Evolutionary conservation across 2,888 invertebrate species (phyloP).

Genomic region (Mythimna vitellina): DNA sequence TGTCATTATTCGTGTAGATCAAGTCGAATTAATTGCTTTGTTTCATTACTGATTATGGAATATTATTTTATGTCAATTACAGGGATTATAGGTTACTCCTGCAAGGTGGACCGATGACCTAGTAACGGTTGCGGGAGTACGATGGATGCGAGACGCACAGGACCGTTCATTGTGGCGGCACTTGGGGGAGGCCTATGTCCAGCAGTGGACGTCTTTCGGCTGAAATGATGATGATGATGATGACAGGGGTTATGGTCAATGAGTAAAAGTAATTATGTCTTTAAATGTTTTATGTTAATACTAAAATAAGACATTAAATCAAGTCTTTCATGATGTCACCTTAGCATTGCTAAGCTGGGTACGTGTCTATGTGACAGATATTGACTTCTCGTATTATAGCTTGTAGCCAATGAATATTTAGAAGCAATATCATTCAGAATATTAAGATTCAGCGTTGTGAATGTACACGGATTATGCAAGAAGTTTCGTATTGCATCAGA

Average conservation of each 20-base stretch:
- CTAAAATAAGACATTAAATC: background rate
- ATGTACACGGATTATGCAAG: background rate
- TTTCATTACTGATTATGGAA: background rate
- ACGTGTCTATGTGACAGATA: conserved; percentile 14
- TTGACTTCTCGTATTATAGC: conserved; percentile 16
- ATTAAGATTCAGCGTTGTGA: conserved; percentile 24
- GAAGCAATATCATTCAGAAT: conserved; percentile 27
- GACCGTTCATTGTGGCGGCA: no score
- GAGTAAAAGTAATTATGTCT: background rate
- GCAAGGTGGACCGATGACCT: no score
- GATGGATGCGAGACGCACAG: no score
- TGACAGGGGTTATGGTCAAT: background rate
- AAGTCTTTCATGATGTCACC: conserved; percentile 8
- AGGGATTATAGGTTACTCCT: no score
- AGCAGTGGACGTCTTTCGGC: no score
- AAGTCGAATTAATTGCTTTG: no score
- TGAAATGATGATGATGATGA: no score
- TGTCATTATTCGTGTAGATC: no score
- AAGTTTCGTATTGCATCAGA: conserved; percentile 1
- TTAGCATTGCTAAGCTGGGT: background rate
- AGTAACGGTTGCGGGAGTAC: no score
- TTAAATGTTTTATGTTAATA: background rate
- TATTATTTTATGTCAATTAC: background rate
- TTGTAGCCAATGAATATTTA: conserved; percentile 38
- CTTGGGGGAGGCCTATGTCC: no score